Evolutionary conservation across 2,888 invertebrate species (phyloP).

Genomic region (Andrena minutula): DNA sequence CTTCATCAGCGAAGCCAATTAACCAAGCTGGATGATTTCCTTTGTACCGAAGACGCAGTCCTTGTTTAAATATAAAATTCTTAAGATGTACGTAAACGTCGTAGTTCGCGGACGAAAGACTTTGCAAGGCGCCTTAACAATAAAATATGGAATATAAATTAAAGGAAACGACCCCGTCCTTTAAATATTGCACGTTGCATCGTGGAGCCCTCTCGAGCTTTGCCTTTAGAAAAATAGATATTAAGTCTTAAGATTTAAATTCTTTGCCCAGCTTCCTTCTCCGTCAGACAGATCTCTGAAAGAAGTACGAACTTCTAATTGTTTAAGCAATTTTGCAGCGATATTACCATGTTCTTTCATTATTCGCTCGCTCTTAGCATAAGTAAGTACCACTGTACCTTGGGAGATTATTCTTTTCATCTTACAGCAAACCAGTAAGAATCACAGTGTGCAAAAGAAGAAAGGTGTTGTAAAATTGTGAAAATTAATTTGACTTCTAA

Average conservation of each 20-base stretch:
- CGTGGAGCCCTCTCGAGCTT: not conserved
- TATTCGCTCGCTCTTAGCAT: not conserved
- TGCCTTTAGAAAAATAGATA: slow-evolving; percentile 15
- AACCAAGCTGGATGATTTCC: slow-evolving; percentile 21
- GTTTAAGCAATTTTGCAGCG: slow-evolving; percentile 18
- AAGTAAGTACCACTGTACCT: not conserved
- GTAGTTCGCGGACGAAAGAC: not conserved
- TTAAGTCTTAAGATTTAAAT: slow-evolving; percentile 16
- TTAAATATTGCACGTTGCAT: slow-evolving; percentile 1
- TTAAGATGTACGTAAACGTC: slow-evolving; percentile 18
- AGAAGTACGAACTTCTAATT: slow-evolving; percentile 32
- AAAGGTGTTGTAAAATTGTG: not conserved
- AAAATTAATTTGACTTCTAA: not conserved
- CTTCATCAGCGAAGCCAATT: slow-evolving; percentile 28
- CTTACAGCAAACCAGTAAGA: not conserved
- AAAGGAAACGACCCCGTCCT: slow-evolving; percentile 19
- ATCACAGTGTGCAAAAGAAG: not conserved
- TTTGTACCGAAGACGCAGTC: slow-evolving; percentile 9
- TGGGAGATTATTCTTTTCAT: slow-evolving; percentile 18
- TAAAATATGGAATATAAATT: slow-evolving; percentile 45
- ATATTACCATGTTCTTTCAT: slow-evolving; percentile 14
- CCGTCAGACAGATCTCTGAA: not conserved
- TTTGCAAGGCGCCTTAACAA: not conserved
- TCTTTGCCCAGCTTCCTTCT: not conserved
- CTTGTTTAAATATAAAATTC: slow-evolving; percentile 20